Evolutionary conservation across 2,888 invertebrate genomes (phyloP).

Genomic region (Polylopha cassiicola): DNA sequence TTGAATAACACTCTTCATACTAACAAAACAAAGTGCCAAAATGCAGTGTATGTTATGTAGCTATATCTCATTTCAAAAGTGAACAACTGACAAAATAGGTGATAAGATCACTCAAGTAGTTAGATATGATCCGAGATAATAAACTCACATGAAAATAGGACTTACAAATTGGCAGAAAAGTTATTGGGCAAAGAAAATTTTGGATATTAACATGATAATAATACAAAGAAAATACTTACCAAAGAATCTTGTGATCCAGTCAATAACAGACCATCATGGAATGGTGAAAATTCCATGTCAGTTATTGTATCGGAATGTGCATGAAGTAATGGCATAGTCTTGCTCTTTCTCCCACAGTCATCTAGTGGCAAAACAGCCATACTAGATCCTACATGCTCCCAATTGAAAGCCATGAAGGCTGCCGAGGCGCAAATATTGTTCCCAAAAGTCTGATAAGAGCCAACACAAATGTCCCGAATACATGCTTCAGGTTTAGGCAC

Average conservation of each 20-base stretch:
- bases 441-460: conserved; percentile 95
- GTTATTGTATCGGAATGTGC: conserved; percentile 94
- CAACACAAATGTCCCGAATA: conserved; percentile 92
- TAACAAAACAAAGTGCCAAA: no score
- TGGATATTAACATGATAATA: conserved; percentile 10
- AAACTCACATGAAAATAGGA: no score
- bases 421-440: conserved; percentile 96
- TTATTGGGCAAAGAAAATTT: neutral
- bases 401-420: conserved; percentile 96
- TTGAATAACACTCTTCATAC: no score
- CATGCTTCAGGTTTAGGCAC: conserved; percentile 96
- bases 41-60: no score
- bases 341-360: conserved; percentile 92
- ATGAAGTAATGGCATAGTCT: conserved; percentile 90
- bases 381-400: conserved; percentile 94
- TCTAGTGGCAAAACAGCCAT: conserved; percentile 92
- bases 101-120: no score
- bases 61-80: no score
- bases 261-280: conserved; percentile 93
- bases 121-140: no score
- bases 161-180: no score
- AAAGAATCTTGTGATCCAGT: conserved; percentile 94
- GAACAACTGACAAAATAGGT: no score
- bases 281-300: conserved; percentile 96
- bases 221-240: conserved; percentile 63